Evolutionary conservation across 2,888 invertebrate species (phyloP).

Genomic region (Chalcis sispes): DNA sequence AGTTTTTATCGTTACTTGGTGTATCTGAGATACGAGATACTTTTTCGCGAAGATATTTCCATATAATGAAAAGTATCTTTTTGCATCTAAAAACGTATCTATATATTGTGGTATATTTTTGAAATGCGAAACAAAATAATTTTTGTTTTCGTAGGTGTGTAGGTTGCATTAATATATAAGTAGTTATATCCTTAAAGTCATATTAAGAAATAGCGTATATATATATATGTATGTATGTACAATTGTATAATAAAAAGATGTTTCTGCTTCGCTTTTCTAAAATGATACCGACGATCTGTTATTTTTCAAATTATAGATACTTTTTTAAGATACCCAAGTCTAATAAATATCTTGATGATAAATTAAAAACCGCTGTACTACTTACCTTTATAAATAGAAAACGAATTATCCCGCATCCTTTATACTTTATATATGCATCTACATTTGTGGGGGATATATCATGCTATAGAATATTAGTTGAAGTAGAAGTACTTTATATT

Average conservation of each 20-base stretch:
- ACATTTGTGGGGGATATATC: conserved; percentile 18
- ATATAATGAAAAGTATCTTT: no score
- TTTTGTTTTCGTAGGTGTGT: conserved; percentile 27
- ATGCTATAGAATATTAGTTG: conserved; percentile 10
- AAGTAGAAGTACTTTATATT: conserved; percentile 19
- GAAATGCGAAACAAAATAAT: conserved; percentile 51
- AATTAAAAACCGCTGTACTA: no score
- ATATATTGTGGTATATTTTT: conserved; percentile 35
- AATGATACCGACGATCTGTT: conserved; percentile 18
- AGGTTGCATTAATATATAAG: no score
- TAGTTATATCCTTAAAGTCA: no score
- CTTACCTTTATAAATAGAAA: no score
- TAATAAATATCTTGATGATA: no score
- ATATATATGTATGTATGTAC: no score
- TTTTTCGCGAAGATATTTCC: no score
- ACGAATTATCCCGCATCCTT: no score
- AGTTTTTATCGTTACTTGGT: not conserved
- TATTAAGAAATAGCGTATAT: no score
- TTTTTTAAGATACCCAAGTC: conserved; percentile 1
- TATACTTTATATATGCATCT: not conserved
- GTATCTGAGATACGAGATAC: conserved; percentile 13
- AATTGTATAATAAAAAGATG: conserved; percentile 17
- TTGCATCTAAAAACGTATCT: conserved; percentile 2
- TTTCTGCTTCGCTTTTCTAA: conserved; percentile 51
- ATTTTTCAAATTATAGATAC: not conserved